Evolutionary conservation across 2,888 invertebrate genomes (phyloP).

Genomic region (Rotaria macrura): DNA sequence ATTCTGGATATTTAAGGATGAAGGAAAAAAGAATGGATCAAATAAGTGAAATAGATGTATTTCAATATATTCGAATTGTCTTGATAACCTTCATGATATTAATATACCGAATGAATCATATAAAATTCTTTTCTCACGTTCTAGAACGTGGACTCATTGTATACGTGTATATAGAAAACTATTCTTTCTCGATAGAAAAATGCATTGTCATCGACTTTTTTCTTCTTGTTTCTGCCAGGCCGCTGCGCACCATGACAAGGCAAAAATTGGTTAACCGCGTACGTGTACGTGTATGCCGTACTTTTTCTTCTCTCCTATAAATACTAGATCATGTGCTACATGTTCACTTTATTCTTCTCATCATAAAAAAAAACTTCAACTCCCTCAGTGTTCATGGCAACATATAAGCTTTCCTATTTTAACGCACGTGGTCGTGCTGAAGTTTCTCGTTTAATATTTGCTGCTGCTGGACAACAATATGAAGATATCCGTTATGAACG

Average conservation of each 20-base stretch:
- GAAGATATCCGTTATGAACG: constrained; percentile 55
- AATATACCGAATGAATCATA: too few species aligned
- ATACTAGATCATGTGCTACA: too few species aligned
- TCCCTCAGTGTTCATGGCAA: background rate
- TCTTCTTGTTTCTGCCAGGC: background rate
- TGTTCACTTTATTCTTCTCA: too few species aligned
- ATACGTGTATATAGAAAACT: too few species aligned
- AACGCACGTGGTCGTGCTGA: constrained; percentile 56
- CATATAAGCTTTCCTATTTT: constrained; percentile 56
- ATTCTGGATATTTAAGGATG: too few species aligned
- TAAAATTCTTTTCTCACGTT: too few species aligned
- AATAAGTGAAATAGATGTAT: too few species aligned
- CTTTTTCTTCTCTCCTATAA: background rate
- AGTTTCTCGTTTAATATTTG: constrained; percentile 56
- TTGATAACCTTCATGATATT: too few species aligned
- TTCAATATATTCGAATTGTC: too few species aligned
- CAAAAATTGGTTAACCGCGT: background rate
- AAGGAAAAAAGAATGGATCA: too few species aligned
- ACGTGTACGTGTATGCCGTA: too few species aligned
- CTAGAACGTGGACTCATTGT: too few species aligned
- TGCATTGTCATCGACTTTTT: background rate
- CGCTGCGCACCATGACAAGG: background rate
- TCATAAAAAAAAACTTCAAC: background rate
- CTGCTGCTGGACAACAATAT: constrained; percentile 55
- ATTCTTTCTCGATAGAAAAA: background rate